These are phyloP conservation scores for Drosophila sp. DNA, from an alignment of 1,140 invertebrate genomes.

Conservation along the genomic window DNA sequence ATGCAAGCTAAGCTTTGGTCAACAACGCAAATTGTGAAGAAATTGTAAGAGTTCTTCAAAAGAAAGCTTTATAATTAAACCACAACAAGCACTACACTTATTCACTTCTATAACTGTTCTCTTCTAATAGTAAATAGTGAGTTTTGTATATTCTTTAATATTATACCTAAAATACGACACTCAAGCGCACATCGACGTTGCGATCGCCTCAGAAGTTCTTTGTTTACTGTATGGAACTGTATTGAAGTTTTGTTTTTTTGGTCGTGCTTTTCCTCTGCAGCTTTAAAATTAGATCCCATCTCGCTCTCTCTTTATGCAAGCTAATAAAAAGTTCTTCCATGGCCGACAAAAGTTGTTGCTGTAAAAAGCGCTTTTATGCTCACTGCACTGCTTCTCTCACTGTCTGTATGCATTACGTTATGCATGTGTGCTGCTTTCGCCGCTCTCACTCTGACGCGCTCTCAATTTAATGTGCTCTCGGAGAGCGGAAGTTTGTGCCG, in stretches of 20 bases:
- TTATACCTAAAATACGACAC: slow-evolving; percentile 6
- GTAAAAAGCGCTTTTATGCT: slow-evolving; percentile 62
- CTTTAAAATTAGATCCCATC: slow-evolving; percentile 78
- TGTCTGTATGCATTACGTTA: slow-evolving; percentile 15
- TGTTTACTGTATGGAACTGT: slow-evolving; percentile 75
- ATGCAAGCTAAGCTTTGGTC: slow-evolving; percentile 47
- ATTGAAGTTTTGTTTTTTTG: slow-evolving; percentile 70
- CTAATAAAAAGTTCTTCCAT: slow-evolving; percentile 48
- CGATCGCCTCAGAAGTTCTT: slow-evolving; percentile 75
- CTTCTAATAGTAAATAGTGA: not conserved
- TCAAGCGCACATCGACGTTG: slow-evolving; percentile 38
- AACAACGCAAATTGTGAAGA: slow-evolving; percentile 21
- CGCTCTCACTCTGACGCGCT: slow-evolving; percentile 29
- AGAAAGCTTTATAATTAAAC: slow-evolving; percentile 30
- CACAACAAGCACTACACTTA: slow-evolving; percentile 1
- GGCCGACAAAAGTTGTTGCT: slow-evolving; percentile 41
- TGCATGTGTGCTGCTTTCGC: slow-evolving; percentile 46
- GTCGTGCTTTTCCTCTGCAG: slow-evolving; percentile 58
- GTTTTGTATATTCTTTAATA: not conserved
- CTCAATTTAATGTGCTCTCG: slow-evolving; percentile 14
- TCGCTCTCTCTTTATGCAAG: slow-evolving; percentile 41
- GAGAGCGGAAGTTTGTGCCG: slow-evolving; percentile 66
- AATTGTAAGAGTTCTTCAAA: slow-evolving; percentile 21
- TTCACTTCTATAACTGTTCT: not conserved
- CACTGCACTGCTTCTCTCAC: slow-evolving; percentile 26